phyloP scores from a whole-genome alignment of 2,888 invertebrate species.

The Lathronympha strigana region DNA sequence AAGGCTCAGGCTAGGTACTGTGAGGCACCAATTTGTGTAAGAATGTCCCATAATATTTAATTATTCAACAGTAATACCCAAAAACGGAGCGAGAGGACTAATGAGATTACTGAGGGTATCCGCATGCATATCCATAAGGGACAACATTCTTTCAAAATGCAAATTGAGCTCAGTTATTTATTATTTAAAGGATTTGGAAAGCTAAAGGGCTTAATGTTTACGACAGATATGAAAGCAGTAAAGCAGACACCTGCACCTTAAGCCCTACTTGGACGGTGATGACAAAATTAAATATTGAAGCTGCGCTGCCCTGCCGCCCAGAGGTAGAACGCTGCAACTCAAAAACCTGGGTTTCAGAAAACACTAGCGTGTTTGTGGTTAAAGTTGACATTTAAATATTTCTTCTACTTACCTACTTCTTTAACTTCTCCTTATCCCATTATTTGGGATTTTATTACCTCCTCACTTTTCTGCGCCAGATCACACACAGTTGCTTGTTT shows the following conservation, averaged over 20 bases:
- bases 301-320: conserved; percentile 4
- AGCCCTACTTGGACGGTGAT: conserved; percentile 28
- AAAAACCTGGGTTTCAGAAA: background rate
- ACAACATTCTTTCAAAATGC: conserved; percentile 11
- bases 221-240: conserved; percentile 23
- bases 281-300: conserved; percentile 39
- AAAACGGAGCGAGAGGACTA: background rate
- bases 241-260: conserved; percentile 31
- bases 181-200: conserved; percentile 28
- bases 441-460: too few relatives aligned
- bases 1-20: too few relatives aligned
- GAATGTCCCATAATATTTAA: too few relatives aligned
- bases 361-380: too few relatives aligned
- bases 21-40: too few relatives aligned
- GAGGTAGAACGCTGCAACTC: background rate
- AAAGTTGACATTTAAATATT: too few relatives aligned
- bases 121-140: background rate
- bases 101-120: background rate
- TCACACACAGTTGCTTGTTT: too few relatives aligned
- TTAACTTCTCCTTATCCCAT: too few relatives aligned
- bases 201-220: conserved; percentile 21
- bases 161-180: background rate
- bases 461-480: too few relatives aligned
- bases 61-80: background rate
- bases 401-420: too few relatives aligned